Conservation (phyloP, 2,888 invertebrate genomes). For the Gibbula magus region DNA sequence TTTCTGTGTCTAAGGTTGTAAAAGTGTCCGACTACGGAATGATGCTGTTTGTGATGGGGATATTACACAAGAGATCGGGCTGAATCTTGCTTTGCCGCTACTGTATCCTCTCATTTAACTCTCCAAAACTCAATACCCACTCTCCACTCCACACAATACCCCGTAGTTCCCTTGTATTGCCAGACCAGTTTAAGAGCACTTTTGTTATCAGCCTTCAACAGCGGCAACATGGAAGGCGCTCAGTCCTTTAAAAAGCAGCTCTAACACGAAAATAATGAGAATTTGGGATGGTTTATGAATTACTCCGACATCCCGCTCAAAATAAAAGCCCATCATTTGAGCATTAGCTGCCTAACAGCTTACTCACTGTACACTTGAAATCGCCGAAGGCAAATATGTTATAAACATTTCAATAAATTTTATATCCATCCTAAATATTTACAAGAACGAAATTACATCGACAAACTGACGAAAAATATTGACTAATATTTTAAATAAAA, state of each 20-base stretch:
- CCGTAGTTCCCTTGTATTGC: neutral
- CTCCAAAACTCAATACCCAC: neutral
- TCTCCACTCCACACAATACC: neutral
- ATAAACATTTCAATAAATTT: neutral
- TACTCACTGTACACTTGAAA: neutral
- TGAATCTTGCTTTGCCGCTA: neutral
- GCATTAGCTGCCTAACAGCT: neutral
- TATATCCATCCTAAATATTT: neutral
- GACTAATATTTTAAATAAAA: too few species aligned
- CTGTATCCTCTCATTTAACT: conserved; percentile 5
- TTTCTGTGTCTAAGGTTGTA: neutral
- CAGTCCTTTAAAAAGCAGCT: conserved; percentile 7
- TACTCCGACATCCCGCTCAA: neutral
- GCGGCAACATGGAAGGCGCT: neutral
- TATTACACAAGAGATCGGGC: neutral
- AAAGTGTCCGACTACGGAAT: neutral
- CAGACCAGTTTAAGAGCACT: neutral
- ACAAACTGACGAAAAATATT: too few species aligned
- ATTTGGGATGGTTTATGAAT: neutral
- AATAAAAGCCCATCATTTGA: conserved; percentile 5
- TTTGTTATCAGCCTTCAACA: neutral
- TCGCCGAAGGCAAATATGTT: neutral
- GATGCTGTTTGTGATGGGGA: neutral
- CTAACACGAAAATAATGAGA: conserved; percentile 16
- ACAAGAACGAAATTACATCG: too few species aligned